Conservation (phyloP, 1,140 invertebrate species). For the Dufourea novaeangliae region DNA sequence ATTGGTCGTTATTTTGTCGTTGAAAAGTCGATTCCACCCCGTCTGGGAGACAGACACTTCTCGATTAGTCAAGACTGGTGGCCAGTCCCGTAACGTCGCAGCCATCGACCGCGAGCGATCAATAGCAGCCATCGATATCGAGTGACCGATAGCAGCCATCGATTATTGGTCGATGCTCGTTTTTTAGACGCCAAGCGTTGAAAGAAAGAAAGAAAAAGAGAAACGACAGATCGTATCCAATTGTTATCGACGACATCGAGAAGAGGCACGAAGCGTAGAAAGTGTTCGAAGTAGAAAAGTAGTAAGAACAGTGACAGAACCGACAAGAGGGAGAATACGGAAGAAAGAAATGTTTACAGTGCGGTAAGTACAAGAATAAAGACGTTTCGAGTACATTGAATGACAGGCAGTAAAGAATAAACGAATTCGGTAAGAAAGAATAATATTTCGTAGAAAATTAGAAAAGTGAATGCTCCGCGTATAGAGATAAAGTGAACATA, state of each 20-base stretch:
- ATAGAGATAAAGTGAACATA: no score
- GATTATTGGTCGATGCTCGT: no score
- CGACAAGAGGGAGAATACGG: background rate
- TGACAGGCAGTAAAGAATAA: background rate
- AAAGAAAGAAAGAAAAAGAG: background rate
- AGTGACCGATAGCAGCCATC: no score
- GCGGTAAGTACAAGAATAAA: background rate
- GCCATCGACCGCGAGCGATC: background rate
- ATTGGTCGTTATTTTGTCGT: background rate
- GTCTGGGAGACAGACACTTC: background rate
- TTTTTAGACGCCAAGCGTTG: background rate
- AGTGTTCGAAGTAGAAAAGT: background rate
- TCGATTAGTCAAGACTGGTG: background rate
- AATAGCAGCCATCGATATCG: no score
- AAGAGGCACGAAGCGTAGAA: background rate
- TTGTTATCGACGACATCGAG: conserved; percentile 13
- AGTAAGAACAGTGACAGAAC: background rate
- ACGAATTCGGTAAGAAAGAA: background rate
- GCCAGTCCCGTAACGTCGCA: background rate
- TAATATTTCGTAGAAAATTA: background rate
- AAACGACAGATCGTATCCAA: background rate
- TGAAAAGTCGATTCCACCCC: background rate
- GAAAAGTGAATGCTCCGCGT: background rate
- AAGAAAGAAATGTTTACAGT: background rate
- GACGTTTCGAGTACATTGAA: background rate